These are phyloP conservation scores for Spialia ferax DNA, from an alignment of 2,888 invertebrate species.

Conservation along the genomic window DNA sequence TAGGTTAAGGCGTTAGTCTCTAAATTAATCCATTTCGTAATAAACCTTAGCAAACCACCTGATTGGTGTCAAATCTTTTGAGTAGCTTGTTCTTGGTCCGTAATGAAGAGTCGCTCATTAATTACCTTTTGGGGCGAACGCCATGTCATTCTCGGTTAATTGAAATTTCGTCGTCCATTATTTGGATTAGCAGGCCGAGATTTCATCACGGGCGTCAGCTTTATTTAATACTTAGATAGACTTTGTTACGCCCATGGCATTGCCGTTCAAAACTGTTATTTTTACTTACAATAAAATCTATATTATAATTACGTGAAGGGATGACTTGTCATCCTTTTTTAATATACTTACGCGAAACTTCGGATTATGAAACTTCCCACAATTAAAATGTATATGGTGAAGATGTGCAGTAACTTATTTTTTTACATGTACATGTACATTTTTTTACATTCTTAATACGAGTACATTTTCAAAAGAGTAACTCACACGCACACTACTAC, in stretches of 20 bases:
- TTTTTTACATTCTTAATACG: too few species aligned
- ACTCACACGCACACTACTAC: too few species aligned
- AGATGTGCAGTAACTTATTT: too few species aligned
- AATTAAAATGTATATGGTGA: too few species aligned
- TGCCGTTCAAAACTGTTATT: too few species aligned
- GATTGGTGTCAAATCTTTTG: slow-evolving; percentile 50
- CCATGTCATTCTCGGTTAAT: slow-evolving; percentile 66
- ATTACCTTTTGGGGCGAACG: slow-evolving; percentile 65
- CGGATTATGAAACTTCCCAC: too few species aligned
- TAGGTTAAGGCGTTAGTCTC: not conserved
- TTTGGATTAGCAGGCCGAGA: slow-evolving; percentile 31
- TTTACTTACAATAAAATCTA: too few species aligned
- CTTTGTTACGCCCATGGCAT: not conserved
- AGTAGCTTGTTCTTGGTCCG: slow-evolving; percentile 44
- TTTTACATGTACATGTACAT: too few species aligned
- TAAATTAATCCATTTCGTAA: slow-evolving; percentile 37
- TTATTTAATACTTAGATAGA: slow-evolving; percentile 19
- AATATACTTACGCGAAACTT: too few species aligned
- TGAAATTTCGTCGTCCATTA: slow-evolving; percentile 57
- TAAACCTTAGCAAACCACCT: slow-evolving; percentile 31
- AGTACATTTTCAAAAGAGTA: too few species aligned
- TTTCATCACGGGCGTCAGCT: slow-evolving; percentile 31
- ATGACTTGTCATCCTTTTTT: too few species aligned
- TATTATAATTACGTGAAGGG: too few species aligned
- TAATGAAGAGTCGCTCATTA: slow-evolving; percentile 61